phyloP scores from a whole-genome alignment of 2,797 vertebrate species.

The Bradypodion pumilum region DNA sequence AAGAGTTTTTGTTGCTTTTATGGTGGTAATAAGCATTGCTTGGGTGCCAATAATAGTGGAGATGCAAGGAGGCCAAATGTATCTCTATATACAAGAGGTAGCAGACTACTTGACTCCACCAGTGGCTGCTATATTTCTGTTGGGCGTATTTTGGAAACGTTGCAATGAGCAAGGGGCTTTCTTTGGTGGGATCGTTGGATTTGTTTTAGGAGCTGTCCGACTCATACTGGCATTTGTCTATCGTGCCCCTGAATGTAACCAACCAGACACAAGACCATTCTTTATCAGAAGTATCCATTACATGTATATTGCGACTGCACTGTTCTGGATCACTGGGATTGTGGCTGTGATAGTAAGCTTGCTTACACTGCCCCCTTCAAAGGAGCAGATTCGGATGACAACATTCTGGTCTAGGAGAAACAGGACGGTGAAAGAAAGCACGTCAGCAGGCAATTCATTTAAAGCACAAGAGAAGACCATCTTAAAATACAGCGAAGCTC shows the following conservation, averaged over 20 bases:
- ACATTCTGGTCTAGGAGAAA: slow-evolving; percentile 89
- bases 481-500: slow-evolving; percentile 67
- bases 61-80: slow-evolving; percentile 99
- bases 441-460: slow-evolving; percentile 74
- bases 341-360: slow-evolving; percentile 90
- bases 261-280: slow-evolving; percentile 86
- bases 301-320: slow-evolving; percentile 92
- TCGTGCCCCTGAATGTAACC: slow-evolving; percentile 89
- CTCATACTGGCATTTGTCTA: slow-evolving; percentile 91
- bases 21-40: slow-evolving; percentile 95
- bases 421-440: slow-evolving; percentile 61
- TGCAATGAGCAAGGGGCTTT: slow-evolving; percentile 97
- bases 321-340: slow-evolving; percentile 94
- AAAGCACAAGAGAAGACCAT: slow-evolving; percentile 77
- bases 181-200: slow-evolving; percentile 93
- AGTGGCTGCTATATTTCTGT: slow-evolving; percentile 92
- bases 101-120: slow-evolving; percentile 97
- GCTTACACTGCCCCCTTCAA: slow-evolving; percentile 85
- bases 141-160: slow-evolving; percentile 95
- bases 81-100: slow-evolving; percentile 98
- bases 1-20: slow-evolving; percentile 91
- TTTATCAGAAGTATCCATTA: slow-evolving; percentile 91
- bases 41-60: slow-evolving; percentile 98
- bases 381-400: slow-evolving; percentile 86
- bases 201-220: slow-evolving; percentile 83